Conservation (phyloP, 2,113 vertebrate genomes). For the Orientallactaga bullata region DNA sequence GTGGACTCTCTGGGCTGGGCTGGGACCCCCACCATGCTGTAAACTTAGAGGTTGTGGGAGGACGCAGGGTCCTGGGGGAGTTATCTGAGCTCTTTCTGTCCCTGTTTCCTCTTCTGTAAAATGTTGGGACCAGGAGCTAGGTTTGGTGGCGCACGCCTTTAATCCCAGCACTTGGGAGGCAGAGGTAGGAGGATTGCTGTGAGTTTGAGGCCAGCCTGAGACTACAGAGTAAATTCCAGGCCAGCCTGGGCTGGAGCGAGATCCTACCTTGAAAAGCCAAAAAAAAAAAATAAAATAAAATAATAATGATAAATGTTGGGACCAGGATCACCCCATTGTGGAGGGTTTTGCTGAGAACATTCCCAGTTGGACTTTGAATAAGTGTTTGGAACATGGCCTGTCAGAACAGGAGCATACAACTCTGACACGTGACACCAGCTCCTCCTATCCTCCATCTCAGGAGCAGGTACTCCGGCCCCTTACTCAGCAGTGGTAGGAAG, state of each 20-base stretch:
- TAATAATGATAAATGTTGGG: not conserved
- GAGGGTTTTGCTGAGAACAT: not conserved
- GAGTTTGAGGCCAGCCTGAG: too few relatives aligned
- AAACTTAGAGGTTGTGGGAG: not conserved
- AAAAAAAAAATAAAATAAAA: too few relatives aligned
- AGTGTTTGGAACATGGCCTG: rapidly evolving
- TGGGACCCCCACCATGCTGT: not conserved
- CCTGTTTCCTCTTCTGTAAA: not conserved
- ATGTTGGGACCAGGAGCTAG: not conserved
- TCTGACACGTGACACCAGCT: not conserved
- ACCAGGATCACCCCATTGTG: not conserved
- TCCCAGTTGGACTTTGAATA: not conserved
- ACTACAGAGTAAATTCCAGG: too few relatives aligned
- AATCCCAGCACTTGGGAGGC: too few relatives aligned
- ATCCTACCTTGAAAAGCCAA: too few relatives aligned
- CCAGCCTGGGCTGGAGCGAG: too few relatives aligned
- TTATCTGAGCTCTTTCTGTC: not conserved
- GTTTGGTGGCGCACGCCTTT: too few relatives aligned
- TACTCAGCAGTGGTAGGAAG: too few relatives aligned
- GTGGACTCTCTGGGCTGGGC: not conserved
- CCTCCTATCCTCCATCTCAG: not conserved
- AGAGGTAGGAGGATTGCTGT: too few relatives aligned
- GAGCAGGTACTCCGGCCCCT: rapidly evolving
- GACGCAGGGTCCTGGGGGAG: not conserved
- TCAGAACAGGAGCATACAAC: not conserved